Base-by-base conservation (phyloP, 2,113 vertebrate species). In the Malurus melanocephalus region DNA sequence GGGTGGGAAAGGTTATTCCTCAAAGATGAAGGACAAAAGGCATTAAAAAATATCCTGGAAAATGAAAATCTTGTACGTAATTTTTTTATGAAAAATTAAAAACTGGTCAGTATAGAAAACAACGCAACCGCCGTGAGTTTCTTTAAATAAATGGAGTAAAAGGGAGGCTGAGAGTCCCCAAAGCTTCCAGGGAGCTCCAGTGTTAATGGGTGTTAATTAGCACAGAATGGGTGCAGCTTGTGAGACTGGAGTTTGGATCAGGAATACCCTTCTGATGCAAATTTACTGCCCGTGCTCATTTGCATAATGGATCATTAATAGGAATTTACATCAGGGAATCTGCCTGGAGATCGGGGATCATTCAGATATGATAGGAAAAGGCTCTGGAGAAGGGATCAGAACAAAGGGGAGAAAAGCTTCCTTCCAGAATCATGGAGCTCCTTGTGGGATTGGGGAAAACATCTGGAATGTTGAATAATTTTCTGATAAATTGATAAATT, bases 141-240 rank as follows among this genome's bases (percentile, higher is more conserved):
- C 75, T 73, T 38, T 35, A 48, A 82, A 61, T 88, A 81, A 80
- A 67, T 40, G 46, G 60, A 45, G 30, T 64, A 64, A 73, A 46
- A 46, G 76, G 79, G 56, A 80, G 60, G 43, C 43, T 46, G 74
- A 52, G 52, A 30, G 49, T 83, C 76, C 57, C 68, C 6, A 4
- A 83, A 73, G 65, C 45, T 72, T 66, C 76, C 40, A 62, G 1
- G 0, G 16, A 72, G n/a, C 69, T 76, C 38, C 0, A 6, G 53
- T 56, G 71, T 90, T 89, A 81, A 71, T 52, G 71, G 79, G 22
- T 60, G 83, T 80, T 75, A 88, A 88, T 91, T 94, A 86, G 83
- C 27, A 55, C n/a, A 56, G 83, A 83, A 62, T 56, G 73, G 80
- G 69, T 69, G 49, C 73, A 59, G 62, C 68, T 67, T 94, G 84